Percentiles rank a stretch among this genome's conserved stretches.
Conservation (phyloP, 2,113 vertebrate genomes). For the Lepidothrix coronata region DNA sequence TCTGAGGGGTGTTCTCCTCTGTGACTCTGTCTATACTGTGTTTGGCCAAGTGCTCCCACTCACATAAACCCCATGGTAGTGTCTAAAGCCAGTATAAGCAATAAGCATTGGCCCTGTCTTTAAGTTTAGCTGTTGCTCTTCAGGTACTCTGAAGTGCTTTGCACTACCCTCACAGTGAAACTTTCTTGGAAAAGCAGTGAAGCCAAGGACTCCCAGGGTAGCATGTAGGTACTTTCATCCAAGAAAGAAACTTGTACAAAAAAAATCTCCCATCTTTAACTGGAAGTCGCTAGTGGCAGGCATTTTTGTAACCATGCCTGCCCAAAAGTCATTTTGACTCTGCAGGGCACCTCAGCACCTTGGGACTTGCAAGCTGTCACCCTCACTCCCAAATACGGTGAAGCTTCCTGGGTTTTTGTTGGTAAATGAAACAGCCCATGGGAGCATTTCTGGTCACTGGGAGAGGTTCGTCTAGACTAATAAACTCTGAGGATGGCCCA, state of each 20-base stretch:
- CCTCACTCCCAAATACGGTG: background rate
- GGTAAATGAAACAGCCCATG: background rate
- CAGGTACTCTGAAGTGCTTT: background rate
- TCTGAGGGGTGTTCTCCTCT: background rate
- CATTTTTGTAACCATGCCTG: background rate
- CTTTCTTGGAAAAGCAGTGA: background rate
- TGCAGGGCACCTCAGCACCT: background rate
- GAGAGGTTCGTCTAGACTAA: background rate
- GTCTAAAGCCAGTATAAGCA: background rate
- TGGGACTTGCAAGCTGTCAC: background rate
- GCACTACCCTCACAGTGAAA: background rate
- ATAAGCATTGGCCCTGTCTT: fast-evolving
- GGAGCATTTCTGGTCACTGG: background rate
- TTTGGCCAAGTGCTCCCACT: background rate
- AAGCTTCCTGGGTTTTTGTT: background rate
- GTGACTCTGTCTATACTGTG: background rate
- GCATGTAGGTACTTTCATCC: background rate
- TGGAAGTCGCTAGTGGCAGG: background rate
- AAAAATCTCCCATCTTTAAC: background rate
- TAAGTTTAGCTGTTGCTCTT: background rate
- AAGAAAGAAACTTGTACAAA: background rate
- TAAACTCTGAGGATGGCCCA: background rate
- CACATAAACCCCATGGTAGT: background rate
- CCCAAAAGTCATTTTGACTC: background rate
- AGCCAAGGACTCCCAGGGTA: background rate